These are phyloP conservation scores for Trisateles emortualis DNA, from an alignment of 2,888 invertebrate genomes.

Conservation along the genomic window DNA sequence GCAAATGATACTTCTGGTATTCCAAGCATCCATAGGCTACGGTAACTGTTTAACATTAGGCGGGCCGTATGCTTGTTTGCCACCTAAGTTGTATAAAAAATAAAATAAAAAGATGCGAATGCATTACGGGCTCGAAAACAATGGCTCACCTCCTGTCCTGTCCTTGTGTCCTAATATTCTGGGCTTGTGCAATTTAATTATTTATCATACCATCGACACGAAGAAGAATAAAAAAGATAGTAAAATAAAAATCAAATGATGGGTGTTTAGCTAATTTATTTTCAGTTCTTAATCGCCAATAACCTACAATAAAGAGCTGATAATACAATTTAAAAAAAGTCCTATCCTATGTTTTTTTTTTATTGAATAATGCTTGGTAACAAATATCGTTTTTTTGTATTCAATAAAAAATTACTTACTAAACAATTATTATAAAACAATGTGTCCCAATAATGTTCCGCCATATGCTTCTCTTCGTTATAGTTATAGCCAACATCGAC, in stretches of 20 bases:
- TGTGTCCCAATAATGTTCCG: conserved; percentile 74
- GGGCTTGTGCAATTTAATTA: too few relatives aligned
- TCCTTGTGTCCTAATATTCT: too few relatives aligned
- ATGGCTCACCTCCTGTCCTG: too few relatives aligned
- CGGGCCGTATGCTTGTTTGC: too few relatives aligned
- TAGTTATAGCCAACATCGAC: conserved; percentile 39
- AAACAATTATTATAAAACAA: conserved; percentile 77
- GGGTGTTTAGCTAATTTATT: conserved; percentile 86
- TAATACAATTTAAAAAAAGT: conserved; percentile 86
- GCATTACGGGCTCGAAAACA: too few relatives aligned
- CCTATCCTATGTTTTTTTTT: conserved; percentile 79
- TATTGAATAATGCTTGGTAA: conserved; percentile 87
- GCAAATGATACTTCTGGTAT: too few relatives aligned
- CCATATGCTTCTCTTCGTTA: conserved; percentile 51
- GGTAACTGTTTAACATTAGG: too few relatives aligned
- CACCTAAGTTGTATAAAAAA: too few relatives aligned
- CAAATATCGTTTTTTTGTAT: conserved; percentile 84
- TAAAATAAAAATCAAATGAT: conserved; percentile 57
- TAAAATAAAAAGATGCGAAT: too few relatives aligned
- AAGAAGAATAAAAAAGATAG: too few relatives aligned
- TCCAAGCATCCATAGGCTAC: too few relatives aligned
- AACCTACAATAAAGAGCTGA: conserved; percentile 86
- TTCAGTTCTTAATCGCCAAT: conserved; percentile 87
- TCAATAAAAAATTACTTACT: conserved; percentile 82
- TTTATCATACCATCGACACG: too few relatives aligned